phyloP scores from a whole-genome alignment of 2,888 invertebrate genomes.

The Coecobrya sp. region DNA sequence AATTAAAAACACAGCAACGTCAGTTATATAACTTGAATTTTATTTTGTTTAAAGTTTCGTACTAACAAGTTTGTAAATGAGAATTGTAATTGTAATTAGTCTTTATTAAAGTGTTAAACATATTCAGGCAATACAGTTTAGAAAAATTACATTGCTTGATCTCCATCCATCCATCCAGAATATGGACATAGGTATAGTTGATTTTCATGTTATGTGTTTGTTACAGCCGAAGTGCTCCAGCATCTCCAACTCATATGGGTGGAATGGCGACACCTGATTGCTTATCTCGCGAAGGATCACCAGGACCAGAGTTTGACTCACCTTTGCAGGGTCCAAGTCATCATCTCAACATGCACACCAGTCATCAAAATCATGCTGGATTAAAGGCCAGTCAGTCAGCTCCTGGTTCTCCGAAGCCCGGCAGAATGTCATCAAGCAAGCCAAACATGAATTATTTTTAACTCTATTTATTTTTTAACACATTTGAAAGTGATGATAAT shows the following conservation, averaged over 20 bases:
- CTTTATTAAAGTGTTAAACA: no score
- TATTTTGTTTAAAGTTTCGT: constrained; percentile 86
- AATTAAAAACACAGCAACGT: background rate
- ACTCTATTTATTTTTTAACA: background rate
- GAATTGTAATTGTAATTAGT: no score
- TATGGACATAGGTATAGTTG: no score
- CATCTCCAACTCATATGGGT: constrained; percentile 97
- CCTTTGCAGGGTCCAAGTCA: constrained; percentile 78
- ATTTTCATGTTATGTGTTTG: background rate
- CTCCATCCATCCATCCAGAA: no score
- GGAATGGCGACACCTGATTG: constrained; percentile 95
- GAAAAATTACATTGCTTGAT: no score
- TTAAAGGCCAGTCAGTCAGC: constrained; percentile 90
- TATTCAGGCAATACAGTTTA: no score
- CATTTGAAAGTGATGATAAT: background rate
- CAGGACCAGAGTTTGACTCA: constrained; percentile 92
- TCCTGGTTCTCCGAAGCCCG: constrained; percentile 90
- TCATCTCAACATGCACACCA: constrained; percentile 82
- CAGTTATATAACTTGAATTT: background rate
- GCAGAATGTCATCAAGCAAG: constrained; percentile 49
- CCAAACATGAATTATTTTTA: background rate
- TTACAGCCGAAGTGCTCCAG: constrained; percentile 94
- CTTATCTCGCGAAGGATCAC: constrained; percentile 97
- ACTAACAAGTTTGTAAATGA: no score
- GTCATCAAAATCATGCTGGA: constrained; percentile 85